These are phyloP conservation scores for Spisula subtruncata DNA, from an alignment of 2,888 invertebrate species.

Conservation along the genomic window DNA sequence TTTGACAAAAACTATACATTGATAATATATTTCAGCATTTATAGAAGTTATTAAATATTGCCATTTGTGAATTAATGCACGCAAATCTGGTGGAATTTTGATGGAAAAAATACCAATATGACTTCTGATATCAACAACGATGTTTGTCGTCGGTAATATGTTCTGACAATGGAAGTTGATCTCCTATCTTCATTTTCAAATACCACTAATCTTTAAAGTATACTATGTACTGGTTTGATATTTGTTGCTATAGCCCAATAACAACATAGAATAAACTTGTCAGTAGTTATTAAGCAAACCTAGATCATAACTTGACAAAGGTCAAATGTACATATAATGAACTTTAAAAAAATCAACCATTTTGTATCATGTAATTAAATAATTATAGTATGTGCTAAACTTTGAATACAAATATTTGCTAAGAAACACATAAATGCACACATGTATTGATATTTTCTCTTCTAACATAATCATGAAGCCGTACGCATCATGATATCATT, in stretches of 20 bases:
- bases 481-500: not conserved
- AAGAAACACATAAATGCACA: not conserved
- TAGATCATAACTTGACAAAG: too few relatives aligned
- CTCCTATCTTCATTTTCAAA: too few relatives aligned
- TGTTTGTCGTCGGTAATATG: too few relatives aligned
- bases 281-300: too few relatives aligned
- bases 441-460: not conserved
- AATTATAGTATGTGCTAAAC: not conserved
- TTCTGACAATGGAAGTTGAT: too few relatives aligned
- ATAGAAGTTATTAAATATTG: not conserved
- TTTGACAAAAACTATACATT: not conserved
- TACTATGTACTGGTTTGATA: too few relatives aligned
- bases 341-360: not conserved
- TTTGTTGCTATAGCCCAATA: too few relatives aligned
- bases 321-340: too few relatives aligned
- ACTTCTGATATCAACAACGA: too few relatives aligned
- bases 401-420: not conserved
- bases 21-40: not conserved
- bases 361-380: not conserved
- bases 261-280: too few relatives aligned
- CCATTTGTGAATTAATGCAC: not conserved
- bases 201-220: not conserved
- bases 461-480: too few relatives aligned
- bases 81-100: not conserved
- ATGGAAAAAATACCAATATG: too few relatives aligned